Evolutionary conservation across 2,888 invertebrate species (phyloP).

Genomic region (Ernsta delagoae): DNA sequence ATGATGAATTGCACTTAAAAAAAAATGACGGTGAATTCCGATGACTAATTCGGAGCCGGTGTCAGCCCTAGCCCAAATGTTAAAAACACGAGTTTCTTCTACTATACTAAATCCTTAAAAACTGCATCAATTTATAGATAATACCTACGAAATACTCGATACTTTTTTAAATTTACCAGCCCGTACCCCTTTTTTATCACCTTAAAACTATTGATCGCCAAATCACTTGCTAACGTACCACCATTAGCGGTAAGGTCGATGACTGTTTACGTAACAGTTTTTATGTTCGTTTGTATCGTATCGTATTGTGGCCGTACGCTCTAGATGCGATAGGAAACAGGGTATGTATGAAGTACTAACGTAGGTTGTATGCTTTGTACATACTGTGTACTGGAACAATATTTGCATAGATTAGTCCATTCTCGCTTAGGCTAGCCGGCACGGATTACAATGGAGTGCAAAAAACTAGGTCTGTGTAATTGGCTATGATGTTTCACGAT

Average conservation of each 20-base stretch:
- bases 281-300: neutral
- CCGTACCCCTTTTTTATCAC: too few relatives aligned
- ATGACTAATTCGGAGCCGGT: too few relatives aligned
- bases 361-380: neutral
- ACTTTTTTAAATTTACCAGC: too few relatives aligned
- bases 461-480: conserved; percentile 20
- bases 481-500: conserved; percentile 21
- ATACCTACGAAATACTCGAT: too few relatives aligned
- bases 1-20: too few relatives aligned
- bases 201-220: too few relatives aligned
- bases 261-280: conserved; percentile 27
- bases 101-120: too few relatives aligned
- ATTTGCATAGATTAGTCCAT: conserved; percentile 35
- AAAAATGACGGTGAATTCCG: too few relatives aligned
- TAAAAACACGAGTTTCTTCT: too few relatives aligned
- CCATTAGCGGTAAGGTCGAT: conserved; percentile 5
- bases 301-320: conserved; percentile 7
- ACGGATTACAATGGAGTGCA: conserved; percentile 30
- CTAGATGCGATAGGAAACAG: conserved; percentile 10
- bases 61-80: too few relatives aligned
- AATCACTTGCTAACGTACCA: too few relatives aligned
- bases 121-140: too few relatives aligned
- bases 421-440: conserved; percentile 16
- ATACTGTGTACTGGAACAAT: conserved; percentile 17
- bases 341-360: neutral